Base-by-base conservation (phyloP, 2,888 invertebrate genomes). In the Apamea sordens region DNA sequence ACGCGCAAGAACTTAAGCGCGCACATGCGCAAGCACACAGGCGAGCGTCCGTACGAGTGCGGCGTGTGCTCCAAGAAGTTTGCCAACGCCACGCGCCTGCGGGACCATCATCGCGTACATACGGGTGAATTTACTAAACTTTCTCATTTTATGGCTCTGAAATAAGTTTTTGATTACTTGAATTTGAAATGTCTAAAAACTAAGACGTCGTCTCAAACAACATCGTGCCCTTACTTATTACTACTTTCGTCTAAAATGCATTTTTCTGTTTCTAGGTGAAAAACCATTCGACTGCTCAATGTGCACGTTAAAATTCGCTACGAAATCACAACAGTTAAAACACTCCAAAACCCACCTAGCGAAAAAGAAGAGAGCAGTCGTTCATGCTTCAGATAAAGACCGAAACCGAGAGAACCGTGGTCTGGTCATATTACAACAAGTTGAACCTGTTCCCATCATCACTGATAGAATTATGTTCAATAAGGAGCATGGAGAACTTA, bases 11-110 rank as follows among this genome's bases (percentile, higher is more conserved):
- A 94, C 86, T 85, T 97, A 82, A 94, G 94, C 84, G 92, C 95
- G 7, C 97, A 97, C 92, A 93, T 97, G 94, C 94, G 97, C 13
- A 94, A 93, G 32, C 97, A 97, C 93, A 95, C 97, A 0, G 97
- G 97, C 61, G 97, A 97, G 92, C 95, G 97, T 28, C 97, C 97
- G 41, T 96, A 95, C 93, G 91, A 93, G 63, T 97, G 97, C 92
- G 94, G 94, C 67, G 94, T 96, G 5, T 97, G 97, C 87, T 90
- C 91, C 79, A 94, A 95, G 85, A 89, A 90, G 73, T 97, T 96
- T 89, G 84, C 89, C 59, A 94, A 91, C 78, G 92, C 94, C 0
- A 87, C 95, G 61, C 90, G 94, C 0, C 92, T 97, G 53, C 91
- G 94, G 10, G 94, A 95, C 56, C 97, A 97, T 88, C 86, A 88